These are phyloP conservation scores for Philopedon plagiatum DNA, from an alignment of 2,888 invertebrate genomes.

Conservation along the genomic window DNA sequence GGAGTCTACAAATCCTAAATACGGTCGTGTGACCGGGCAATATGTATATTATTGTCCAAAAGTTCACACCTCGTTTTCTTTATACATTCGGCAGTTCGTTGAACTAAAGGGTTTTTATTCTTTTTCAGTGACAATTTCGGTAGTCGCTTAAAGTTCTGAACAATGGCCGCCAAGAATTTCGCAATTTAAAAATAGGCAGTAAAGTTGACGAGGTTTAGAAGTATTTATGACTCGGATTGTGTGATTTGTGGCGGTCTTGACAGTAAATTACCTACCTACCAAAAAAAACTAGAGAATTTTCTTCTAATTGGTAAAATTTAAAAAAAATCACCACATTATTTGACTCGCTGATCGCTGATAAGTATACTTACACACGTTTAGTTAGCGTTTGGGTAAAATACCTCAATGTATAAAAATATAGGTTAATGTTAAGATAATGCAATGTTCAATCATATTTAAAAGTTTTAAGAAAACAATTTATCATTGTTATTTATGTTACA, in stretches of 20 bases:
- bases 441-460: too few relatives aligned
- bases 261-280: conserved; percentile 26
- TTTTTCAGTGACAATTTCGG: conserved; percentile 58
- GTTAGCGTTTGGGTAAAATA: neutral
- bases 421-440: neutral
- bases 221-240: conserved; percentile 30
- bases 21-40: too few relatives aligned
- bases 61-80: too few relatives aligned
- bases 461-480: too few relatives aligned
- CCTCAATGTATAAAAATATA: neutral
- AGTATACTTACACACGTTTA: neutral
- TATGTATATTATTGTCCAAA: too few relatives aligned
- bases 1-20: too few relatives aligned
- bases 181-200: conserved; percentile 31
- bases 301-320: conserved; percentile 26
- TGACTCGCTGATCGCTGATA: neutral
- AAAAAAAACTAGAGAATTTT: conserved; percentile 10
- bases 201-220: conserved; percentile 9
- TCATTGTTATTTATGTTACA: too few relatives aligned
- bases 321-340: neutral
- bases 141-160: conserved; percentile 43
- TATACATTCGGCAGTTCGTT: conserved; percentile 14
- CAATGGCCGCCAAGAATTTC: conserved; percentile 39
- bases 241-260: conserved; percentile 30
- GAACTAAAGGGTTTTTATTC: conserved; percentile 51